Conservation (phyloP, 2,113 vertebrate species). For the Numida meleagris region DNA sequence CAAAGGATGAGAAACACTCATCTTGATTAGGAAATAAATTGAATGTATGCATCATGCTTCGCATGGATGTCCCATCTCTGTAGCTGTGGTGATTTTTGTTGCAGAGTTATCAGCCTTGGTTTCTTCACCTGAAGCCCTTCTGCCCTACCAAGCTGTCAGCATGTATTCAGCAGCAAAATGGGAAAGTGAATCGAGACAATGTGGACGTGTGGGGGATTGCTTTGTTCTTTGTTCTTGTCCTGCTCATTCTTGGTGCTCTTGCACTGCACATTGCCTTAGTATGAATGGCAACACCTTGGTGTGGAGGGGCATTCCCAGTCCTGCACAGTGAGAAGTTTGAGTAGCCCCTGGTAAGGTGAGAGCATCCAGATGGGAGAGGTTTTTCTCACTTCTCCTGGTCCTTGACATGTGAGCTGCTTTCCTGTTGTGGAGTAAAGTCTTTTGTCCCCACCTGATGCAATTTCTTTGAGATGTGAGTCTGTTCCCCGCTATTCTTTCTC, state of each 20-base stretch:
- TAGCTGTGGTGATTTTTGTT: neutral
- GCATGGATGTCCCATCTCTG: fast-evolving
- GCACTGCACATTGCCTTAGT: neutral
- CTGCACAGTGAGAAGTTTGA: neutral
- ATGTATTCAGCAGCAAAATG: neutral
- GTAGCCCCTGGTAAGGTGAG: neutral
- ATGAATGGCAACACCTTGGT: neutral
- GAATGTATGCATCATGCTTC: neutral
- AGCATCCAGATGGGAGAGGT: neutral
- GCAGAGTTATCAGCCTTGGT: neutral
- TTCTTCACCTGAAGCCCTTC: neutral
- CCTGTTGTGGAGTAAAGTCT: neutral
- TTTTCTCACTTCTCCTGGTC: neutral
- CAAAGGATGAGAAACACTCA: neutral
- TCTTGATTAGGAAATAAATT: neutral
- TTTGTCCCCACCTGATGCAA: neutral
- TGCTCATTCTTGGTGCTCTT: neutral
- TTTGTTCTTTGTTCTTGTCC: neutral
- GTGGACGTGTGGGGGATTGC: neutral
- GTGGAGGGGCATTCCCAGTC: neutral
- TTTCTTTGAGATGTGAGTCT: neutral
- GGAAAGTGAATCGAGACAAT: neutral
- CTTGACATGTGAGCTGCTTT: neutral
- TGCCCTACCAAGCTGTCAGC: neutral
- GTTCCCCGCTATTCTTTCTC: neutral